Conservation (phyloP, 2,888 invertebrate species). For the Thymelicus sylvestris region DNA sequence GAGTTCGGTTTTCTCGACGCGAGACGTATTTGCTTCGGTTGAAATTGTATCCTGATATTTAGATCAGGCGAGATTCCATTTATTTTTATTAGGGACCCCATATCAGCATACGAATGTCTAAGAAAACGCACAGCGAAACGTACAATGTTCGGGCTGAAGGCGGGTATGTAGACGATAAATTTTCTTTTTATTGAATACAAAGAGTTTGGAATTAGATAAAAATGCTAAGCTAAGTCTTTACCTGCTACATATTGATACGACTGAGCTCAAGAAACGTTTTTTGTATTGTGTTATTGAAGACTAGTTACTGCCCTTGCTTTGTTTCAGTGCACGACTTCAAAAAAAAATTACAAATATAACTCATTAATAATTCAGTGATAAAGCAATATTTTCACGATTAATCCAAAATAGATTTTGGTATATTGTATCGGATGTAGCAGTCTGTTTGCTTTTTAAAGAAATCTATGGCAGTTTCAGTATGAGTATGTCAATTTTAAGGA, state of each 20-base stretch:
- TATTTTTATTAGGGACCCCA: conserved; percentile 70
- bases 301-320: background rate
- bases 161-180: conserved; percentile 53
- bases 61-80: conserved; percentile 69
- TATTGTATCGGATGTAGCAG: too few relatives aligned
- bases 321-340: too few relatives aligned
- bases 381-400: too few relatives aligned
- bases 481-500: too few relatives aligned
- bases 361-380: too few relatives aligned
- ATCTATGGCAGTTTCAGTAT: too few relatives aligned
- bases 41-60: conserved; percentile 71
- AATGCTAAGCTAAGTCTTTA: conserved; percentile 25
- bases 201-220: conserved; percentile 40
- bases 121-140: conserved; percentile 61
- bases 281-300: background rate
- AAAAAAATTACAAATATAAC: too few relatives aligned
- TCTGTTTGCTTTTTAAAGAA: too few relatives aligned
- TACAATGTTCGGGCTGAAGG: conserved; percentile 51
- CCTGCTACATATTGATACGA: conserved; percentile 19
- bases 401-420: too few relatives aligned
- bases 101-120: conserved; percentile 73
- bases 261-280: background rate
- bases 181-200: conserved; percentile 54
- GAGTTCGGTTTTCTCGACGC: conserved; percentile 27
- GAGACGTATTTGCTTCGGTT: conserved; percentile 35